Conservation (phyloP, 2,113 vertebrate genomes). For the Grallaria varia region DNA sequence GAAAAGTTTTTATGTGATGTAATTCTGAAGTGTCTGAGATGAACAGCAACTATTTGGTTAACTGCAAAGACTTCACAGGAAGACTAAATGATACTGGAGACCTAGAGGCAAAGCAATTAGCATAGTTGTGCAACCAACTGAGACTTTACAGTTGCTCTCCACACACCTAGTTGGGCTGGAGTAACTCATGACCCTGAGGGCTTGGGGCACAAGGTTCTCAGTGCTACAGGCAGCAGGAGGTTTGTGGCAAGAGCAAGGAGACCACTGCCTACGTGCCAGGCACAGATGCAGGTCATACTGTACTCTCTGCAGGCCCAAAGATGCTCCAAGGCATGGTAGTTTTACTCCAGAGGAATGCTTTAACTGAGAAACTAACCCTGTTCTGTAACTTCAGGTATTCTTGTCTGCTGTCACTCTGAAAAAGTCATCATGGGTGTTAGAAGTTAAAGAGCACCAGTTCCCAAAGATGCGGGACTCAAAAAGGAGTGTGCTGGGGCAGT, state of each 20-base stretch:
- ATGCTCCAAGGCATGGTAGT: neutral
- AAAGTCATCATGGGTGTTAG: neutral
- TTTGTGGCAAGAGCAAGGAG: neutral
- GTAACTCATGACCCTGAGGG: neutral
- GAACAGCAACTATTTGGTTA: neutral
- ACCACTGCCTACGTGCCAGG: neutral
- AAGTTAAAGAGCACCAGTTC: neutral
- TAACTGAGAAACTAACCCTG: neutral
- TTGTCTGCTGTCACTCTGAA: neutral
- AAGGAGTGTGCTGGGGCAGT: neutral
- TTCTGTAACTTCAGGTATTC: neutral
- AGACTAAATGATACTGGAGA: neutral
- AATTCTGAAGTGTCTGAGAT: neutral
- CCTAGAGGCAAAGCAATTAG: conserved; percentile 4
- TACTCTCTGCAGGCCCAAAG: neutral
- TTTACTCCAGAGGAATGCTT: neutral
- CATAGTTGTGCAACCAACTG: neutral
- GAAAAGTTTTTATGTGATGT: neutral
- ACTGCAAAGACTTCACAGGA: neutral
- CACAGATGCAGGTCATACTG: neutral
- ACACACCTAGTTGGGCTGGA: neutral
- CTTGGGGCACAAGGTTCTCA: conserved; percentile 3
- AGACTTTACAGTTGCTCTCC: neutral
- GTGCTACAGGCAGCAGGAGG: neutral
- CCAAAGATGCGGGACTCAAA: neutral